Evolutionary conservation across 2,113 vertebrate genomes (phyloP).

Genomic region (Hystrix brachyura): DNA sequence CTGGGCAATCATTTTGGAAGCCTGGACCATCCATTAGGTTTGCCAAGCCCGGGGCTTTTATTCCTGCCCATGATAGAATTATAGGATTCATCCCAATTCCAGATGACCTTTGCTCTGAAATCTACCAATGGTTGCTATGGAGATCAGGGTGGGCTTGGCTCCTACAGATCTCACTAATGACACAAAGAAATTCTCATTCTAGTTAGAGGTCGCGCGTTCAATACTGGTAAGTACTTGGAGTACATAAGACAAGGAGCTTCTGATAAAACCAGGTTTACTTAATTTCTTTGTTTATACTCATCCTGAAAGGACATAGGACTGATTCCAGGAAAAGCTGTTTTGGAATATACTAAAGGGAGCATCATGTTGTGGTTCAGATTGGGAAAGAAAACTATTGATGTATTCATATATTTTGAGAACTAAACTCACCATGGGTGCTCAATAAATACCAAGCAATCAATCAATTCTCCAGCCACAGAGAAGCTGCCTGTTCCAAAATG

Average conservation of each 20-base stretch:
- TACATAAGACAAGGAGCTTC: background rate
- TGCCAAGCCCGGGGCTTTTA: conserved; percentile 54
- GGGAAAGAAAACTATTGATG: conserved; percentile 59
- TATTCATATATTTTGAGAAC: conserved; percentile 65
- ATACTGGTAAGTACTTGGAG: background rate
- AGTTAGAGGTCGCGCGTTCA: background rate
- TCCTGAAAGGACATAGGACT: background rate
- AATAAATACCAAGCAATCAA: conserved; percentile 80
- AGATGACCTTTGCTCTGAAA: conserved; percentile 50
- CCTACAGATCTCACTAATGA: background rate
- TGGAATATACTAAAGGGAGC: background rate
- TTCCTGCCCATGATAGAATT: background rate
- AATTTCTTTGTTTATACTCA: background rate
- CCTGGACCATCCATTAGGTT: background rate
- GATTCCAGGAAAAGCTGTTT: conserved; percentile 21
- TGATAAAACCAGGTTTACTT: background rate
- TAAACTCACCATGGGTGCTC: conserved; percentile 59
- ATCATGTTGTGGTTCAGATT: conserved; percentile 3
- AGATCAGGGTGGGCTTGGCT: background rate
- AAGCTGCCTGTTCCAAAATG: conserved; percentile 72
- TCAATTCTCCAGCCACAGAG: conserved; percentile 75
- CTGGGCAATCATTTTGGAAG: conserved; percentile 61
- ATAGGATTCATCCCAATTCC: conserved; percentile 43
- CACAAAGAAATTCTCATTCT: background rate
- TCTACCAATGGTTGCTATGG: background rate